Base-by-base conservation (phyloP, 2,113 vertebrate genomes). In the Procavia capensis region DNA sequence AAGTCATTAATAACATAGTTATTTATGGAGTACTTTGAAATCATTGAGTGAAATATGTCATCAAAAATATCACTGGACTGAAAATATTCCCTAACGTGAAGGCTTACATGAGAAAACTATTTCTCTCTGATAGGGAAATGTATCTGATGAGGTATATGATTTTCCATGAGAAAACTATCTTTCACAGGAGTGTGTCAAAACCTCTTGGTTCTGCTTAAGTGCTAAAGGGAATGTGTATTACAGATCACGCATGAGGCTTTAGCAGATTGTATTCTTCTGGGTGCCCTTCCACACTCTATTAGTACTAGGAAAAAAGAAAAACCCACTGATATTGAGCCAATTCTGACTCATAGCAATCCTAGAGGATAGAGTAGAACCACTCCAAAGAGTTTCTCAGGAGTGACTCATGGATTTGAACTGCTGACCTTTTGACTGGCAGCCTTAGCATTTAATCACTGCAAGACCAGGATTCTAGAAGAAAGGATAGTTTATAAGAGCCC, bases 21-120 rank as follows among this genome's bases (percentile, higher is more conserved):
- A 96, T 92, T 95, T 97, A 87, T 80, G 85, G 92, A 91, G 85
- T 68, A 88, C 34, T 96, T 95, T 95, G 78, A 96, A 95, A 96
- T 96, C 43, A 54, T 92, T 74, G 45, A 95, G 93, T 95, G 93
- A 97, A 97, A 95, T 95, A 94, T 80, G 90, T 36, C 91, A 94
- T 94, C 90, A 94, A 95, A 97, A 97, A 87, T 97, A 97, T 95
- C 57, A 72, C 54, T 59, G 43, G 31, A 22, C 79, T 96, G 31
- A 88, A 88, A 79, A 84, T 93, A 91, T 76, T 90, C 36, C 85
- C 50, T 82, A 63, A 89, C 63, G 95, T 84, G 57, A 63, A 95
- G 61, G 91, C 75, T 95, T 94, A 93, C 96, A 96, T 91, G 83
- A 89, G 91, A 91, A 96, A 96, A 72, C 59, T 50, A 68, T 94